Evolutionary conservation across 2,797 vertebrate species (phyloP).

Genomic region (Eupleurogrammus muticus): DNA sequence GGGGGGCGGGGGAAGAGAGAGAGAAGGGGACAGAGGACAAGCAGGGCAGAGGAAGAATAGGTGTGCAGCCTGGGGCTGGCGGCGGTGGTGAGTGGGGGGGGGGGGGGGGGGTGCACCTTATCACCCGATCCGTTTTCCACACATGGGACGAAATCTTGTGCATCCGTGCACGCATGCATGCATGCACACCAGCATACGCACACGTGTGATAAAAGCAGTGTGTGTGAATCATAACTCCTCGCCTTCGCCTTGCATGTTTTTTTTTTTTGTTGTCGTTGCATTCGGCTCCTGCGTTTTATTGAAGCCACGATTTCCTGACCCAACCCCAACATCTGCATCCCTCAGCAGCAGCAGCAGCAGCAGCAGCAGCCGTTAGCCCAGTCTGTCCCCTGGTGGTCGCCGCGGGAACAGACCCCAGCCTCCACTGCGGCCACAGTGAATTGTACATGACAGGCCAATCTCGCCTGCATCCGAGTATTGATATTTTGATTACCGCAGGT

Average conservation of each 20-base stretch:
- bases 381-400: conserved; percentile 76
- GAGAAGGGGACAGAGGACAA: conserved; percentile 46
- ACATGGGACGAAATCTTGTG: conserved; percentile 41
- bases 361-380: conserved; percentile 32
- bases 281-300: conserved; percentile 47
- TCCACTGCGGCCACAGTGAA: conserved; percentile 13
- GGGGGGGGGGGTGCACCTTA: conserved; percentile 51
- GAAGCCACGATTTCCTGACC: conserved; percentile 44
- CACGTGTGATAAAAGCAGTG: background rate
- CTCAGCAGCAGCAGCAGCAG: conserved; percentile 40
- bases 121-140: conserved; percentile 56
- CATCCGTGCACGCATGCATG: conserved; percentile 33
- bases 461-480: conserved; percentile 49
- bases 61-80: conserved; percentile 42
- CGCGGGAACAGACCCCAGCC: conserved; percentile 31
- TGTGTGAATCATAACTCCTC: conserved; percentile 49
- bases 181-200: background rate
- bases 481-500: conserved; percentile 58
- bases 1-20: conserved; percentile 7
- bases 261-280: too few relatives aligned
- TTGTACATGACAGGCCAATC: conserved; percentile 61
- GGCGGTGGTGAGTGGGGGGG: too few relatives aligned
- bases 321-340: conserved; percentile 61
- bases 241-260: conserved; percentile 36
- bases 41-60: conserved; percentile 28